phyloP scores from a whole-genome alignment of 2,797 vertebrate genomes.

The Kryptopterus vitreolus region DNA sequence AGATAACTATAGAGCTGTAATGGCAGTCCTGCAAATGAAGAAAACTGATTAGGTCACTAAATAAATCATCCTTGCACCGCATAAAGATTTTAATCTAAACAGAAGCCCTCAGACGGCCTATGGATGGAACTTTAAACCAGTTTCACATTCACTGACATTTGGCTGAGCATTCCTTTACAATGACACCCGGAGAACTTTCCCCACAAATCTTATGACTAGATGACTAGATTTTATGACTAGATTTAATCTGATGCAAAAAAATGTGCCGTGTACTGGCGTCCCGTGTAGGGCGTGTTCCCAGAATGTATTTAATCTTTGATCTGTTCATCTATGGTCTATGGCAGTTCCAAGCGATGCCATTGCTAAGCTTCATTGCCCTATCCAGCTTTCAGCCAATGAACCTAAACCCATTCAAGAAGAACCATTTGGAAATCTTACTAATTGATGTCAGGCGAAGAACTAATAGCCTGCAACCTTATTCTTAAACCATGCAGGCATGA shows the following conservation, averaged over 20 bases:
- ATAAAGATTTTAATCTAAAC: neutral
- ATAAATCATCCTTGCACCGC: neutral
- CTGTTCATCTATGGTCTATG: neutral
- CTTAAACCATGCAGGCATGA: neutral
- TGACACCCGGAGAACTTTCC: neutral
- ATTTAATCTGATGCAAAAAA: neutral
- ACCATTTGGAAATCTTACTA: neutral
- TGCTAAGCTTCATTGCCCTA: neutral
- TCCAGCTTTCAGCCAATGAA: neutral
- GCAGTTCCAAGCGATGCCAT: neutral
- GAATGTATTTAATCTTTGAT: slow-evolving; percentile 3
- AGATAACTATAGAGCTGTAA: neutral
- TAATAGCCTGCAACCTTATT: neutral
- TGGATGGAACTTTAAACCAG: slow-evolving; percentile 11
- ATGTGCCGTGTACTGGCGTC: neutral
- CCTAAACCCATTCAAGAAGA: neutral
- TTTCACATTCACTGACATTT: slow-evolving; percentile 4
- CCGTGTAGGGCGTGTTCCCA: neutral
- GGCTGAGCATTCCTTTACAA: slow-evolving; percentile 21
- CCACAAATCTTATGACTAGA: neutral
- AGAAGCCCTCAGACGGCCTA: neutral
- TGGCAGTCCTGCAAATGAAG: neutral
- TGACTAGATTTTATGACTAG: neutral
- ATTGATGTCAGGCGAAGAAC: neutral
- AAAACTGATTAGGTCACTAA: neutral